Conservation (phyloP, 1,140 invertebrate genomes). For the Drosophila hydei region DNA sequence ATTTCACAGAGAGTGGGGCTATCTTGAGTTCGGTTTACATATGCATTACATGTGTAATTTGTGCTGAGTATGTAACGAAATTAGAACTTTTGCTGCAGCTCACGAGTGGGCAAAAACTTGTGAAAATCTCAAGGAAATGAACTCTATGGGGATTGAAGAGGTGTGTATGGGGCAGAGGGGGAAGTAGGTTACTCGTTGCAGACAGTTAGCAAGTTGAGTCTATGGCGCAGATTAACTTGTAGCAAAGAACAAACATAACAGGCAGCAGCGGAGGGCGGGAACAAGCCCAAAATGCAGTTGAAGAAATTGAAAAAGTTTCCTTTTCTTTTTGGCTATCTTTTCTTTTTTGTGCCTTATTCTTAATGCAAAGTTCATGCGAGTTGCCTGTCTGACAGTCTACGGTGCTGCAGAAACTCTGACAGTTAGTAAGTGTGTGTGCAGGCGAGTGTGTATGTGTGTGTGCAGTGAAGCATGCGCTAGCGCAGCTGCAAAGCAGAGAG, state of each 20-base stretch:
- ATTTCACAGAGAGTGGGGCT: background rate
- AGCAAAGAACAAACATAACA: conserved; percentile 59
- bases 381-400: conserved; percentile 11
- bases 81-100: conserved; percentile 66
- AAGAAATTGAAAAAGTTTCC: conserved; percentile 80
- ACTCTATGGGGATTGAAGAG: conserved; percentile 33
- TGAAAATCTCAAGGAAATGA: conserved; percentile 62
- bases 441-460: conserved; percentile 40
- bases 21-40: conserved; percentile 39
- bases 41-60: conserved; percentile 82
- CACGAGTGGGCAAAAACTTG: conserved; percentile 39
- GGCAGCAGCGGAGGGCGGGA: background rate
- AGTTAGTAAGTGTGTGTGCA: conserved; percentile 9
- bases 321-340: conserved; percentile 3
- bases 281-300: conserved; percentile 56
- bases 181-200: conserved; percentile 10
- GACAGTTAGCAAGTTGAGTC: conserved; percentile 72
- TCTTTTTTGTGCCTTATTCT: conserved; percentile 16
- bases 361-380: conserved; percentile 48
- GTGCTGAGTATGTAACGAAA: conserved; percentile 68
- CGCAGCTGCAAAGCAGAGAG: conserved; percentile 42
- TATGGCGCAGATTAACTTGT: conserved; percentile 77
- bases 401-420: conserved; percentile 11
- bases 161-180: background rate
- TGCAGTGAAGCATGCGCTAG: conserved; percentile 36